Percentiles rank a stretch among this genome's conserved stretches.
Conservation (phyloP, 2,888 invertebrate genomes). For the Chrysolina oricalcia region DNA sequence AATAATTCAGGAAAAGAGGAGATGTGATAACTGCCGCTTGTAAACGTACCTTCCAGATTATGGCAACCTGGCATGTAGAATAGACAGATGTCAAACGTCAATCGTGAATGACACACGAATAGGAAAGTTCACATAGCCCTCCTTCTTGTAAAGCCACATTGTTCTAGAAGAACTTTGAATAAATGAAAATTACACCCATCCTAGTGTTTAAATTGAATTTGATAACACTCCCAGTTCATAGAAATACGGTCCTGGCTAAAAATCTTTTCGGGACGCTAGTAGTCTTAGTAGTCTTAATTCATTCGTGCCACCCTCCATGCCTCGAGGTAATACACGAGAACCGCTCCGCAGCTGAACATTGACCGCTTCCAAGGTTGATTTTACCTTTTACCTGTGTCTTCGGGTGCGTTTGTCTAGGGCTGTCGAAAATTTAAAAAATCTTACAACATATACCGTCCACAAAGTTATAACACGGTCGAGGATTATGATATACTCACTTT, state of each 20-base stretch:
- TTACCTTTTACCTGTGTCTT: conserved; percentile 60
- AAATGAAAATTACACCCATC: no score
- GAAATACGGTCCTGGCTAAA: conserved; percentile 26
- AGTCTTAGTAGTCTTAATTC: conserved; percentile 4
- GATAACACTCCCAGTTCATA: no score
- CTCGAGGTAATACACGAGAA: conserved; percentile 36
- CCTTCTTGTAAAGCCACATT: no score
- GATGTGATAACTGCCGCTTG: no score
- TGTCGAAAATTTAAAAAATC: conserved; percentile 43
- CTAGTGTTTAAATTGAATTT: no score
- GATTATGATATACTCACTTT: not conserved
- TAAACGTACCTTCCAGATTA: no score
- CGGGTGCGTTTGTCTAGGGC: conserved; percentile 60
- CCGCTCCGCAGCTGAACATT: conserved; percentile 57
- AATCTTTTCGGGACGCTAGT: conserved; percentile 30
- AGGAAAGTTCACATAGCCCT: no score
- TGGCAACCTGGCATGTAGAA: no score
- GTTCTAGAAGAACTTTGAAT: no score
- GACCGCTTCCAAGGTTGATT: conserved; percentile 66
- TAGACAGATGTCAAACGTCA: no score
- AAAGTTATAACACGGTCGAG: not conserved
- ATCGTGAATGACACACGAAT: no score
- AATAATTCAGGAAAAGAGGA: no score
- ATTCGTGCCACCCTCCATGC: conserved; percentile 33
- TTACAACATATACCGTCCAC: conserved; percentile 9